Percentiles rank a stretch among this genome's conserved stretches.
Conservation (phyloP, 2,113 vertebrate genomes). For the Condylura cristata region DNA sequence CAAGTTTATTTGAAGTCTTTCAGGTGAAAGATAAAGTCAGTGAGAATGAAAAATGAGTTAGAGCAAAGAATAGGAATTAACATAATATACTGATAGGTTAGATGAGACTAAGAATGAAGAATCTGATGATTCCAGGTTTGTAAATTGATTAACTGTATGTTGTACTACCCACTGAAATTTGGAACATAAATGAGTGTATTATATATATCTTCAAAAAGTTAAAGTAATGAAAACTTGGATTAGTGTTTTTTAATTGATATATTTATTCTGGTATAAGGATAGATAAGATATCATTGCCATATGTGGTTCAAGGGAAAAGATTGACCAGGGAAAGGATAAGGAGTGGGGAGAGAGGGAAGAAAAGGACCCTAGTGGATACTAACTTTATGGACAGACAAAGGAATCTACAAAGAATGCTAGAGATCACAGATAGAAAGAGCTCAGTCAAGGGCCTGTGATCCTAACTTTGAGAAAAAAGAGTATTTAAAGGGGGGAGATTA, state of each 20-base stretch:
- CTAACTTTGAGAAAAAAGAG: not conserved
- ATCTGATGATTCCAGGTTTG: not conserved
- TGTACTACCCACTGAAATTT: not conserved
- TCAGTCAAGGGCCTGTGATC: not conserved
- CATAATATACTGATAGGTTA: not conserved
- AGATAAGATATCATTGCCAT: not conserved
- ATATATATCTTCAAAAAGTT: not conserved
- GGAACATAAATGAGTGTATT: not conserved
- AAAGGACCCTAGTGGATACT: not conserved
- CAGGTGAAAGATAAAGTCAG: not conserved
- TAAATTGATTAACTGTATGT: not conserved
- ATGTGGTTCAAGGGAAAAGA: not conserved
- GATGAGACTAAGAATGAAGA: not conserved
- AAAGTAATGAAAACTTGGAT: not conserved
- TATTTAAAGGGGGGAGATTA: not conserved
- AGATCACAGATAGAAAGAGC: not conserved
- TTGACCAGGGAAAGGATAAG: not conserved
- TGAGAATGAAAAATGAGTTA: not conserved
- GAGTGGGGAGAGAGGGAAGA: not conserved
- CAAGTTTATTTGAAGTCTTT: slow-evolving; percentile 22
- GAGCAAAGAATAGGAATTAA: not conserved
- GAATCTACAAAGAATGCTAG: not conserved
- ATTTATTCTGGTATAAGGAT: not conserved
- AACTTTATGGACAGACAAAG: not conserved
- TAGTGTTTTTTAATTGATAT: not conserved